These are phyloP conservation scores for Grus americana DNA, from an alignment of 2,113 vertebrate species.

Conservation along the genomic window DNA sequence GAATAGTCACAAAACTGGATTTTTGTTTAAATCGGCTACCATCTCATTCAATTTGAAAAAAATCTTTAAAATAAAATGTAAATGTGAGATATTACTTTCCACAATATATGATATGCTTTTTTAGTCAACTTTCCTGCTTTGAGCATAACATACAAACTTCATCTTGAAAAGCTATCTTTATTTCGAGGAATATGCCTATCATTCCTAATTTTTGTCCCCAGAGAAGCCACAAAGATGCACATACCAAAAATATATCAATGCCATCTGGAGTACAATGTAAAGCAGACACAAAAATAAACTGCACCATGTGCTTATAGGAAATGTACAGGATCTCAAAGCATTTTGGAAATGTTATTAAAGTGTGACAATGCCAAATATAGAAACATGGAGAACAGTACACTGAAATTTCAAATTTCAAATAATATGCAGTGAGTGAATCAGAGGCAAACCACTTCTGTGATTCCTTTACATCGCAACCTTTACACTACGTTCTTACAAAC, in stretches of 20 bases:
- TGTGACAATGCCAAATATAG: background rate
- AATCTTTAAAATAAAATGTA: background rate
- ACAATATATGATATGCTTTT: background rate
- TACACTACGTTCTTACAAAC: background rate
- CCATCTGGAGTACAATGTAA: slow-evolving; percentile 33
- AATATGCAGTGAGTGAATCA: background rate
- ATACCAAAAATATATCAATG: background rate
- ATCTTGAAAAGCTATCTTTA: background rate
- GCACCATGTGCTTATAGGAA: background rate
- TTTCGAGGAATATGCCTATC: background rate
- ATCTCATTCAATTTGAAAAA: background rate
- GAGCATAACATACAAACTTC: background rate
- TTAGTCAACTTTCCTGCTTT: background rate
- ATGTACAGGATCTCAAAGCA: background rate
- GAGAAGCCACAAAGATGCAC: background rate
- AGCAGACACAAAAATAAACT: background rate
- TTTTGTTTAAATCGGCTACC: background rate
- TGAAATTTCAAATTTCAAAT: background rate
- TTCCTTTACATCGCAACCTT: background rate
- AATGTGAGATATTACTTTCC: background rate
- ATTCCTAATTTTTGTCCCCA: background rate
- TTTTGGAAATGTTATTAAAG: background rate
- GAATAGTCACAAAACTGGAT: background rate
- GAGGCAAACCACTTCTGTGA: background rate
- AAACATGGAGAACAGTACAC: background rate